phyloP scores from a whole-genome alignment of 2,113 vertebrate genomes.

The Plecturocebus donacophilus region DNA sequence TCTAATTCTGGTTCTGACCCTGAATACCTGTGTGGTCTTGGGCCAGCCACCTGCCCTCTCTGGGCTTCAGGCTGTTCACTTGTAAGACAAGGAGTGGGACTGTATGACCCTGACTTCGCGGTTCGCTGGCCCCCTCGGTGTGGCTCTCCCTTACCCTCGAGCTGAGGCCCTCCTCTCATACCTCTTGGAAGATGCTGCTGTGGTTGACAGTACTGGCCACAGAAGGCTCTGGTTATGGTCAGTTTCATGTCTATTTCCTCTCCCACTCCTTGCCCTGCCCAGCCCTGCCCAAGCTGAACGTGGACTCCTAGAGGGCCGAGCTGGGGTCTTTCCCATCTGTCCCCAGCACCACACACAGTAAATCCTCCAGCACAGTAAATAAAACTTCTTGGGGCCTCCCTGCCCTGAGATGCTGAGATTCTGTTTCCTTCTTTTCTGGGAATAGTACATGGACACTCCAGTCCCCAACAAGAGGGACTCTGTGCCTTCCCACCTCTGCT shows the following conservation, averaged over 20 bases:
- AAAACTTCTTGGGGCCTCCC: neutral
- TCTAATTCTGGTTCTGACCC: neutral
- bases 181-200: neutral
- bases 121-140: neutral
- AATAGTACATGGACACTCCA: neutral
- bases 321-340: neutral
- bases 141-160: neutral
- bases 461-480: neutral
- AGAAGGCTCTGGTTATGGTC: too few species aligned
- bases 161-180: neutral
- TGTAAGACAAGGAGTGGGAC: neutral
- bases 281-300: rapidly evolving
- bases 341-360: neutral
- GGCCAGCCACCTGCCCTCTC: neutral
- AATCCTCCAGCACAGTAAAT: too few species aligned
- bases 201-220: neutral
- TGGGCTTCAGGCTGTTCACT: neutral
- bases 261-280: too few species aligned
- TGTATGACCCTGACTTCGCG: neutral
- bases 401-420: too few species aligned
- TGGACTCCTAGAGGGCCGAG: neutral
- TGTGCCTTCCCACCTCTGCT: neutral
- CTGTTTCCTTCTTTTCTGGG: neutral
- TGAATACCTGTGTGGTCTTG: neutral
- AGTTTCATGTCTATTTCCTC: neutral